These are phyloP conservation scores for Lepidocyrtoides sp. DNA, from an alignment of 2,888 invertebrate species.

Conservation along the genomic window DNA sequence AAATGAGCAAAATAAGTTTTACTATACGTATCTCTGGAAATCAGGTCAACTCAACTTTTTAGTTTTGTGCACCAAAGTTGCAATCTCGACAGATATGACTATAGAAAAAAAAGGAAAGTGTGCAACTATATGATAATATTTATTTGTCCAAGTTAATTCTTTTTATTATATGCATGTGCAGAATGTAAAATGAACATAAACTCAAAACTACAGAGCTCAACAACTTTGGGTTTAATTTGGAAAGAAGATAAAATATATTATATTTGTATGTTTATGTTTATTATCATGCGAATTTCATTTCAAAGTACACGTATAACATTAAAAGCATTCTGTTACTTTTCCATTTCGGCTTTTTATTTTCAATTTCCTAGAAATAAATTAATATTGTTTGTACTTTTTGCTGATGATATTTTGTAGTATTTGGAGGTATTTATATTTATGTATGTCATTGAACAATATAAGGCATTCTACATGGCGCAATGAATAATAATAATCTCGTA, in stretches of 20 bases:
- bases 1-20: neutral
- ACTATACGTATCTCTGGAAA: neutral
- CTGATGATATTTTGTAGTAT: neutral
- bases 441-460: neutral
- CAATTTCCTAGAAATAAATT: neutral
- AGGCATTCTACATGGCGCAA: neutral
- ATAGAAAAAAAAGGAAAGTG: neutral
- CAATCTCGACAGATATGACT: neutral
- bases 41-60: neutral
- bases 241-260: too few relatives aligned
- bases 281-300: too few relatives aligned
- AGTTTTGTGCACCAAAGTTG: neutral
- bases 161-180: neutral
- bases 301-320: too few relatives aligned
- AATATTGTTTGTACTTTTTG: neutral
- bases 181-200: too few relatives aligned
- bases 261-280: too few relatives aligned
- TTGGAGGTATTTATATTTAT: neutral
- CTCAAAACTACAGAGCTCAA: too few relatives aligned
- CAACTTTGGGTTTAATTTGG: too few relatives aligned
- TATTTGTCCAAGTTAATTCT: too few relatives aligned
- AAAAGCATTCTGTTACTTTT: neutral
- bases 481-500: conserved; percentile 16
- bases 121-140: too few relatives aligned
- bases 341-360: too few relatives aligned